Conservation (phyloP, 1,140 invertebrate genomes). For the Euura saliciscinereae region DNA sequence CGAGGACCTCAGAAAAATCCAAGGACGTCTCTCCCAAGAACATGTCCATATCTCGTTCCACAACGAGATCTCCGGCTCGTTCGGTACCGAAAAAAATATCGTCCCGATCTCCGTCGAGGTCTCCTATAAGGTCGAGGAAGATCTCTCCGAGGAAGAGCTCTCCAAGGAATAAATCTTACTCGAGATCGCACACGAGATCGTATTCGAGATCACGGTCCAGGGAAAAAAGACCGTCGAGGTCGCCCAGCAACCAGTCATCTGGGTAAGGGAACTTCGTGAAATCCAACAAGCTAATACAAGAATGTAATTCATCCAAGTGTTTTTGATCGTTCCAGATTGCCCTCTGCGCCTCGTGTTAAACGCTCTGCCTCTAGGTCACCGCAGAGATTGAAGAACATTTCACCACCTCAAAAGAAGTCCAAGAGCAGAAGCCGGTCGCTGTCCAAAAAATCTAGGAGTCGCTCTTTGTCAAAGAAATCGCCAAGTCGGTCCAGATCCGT, state of each 20-base stretch:
- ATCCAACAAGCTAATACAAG: no score
- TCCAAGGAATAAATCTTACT: conserved; percentile 33
- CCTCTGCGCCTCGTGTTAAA: conserved; percentile 41
- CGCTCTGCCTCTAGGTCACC: conserved; percentile 38
- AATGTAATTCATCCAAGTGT: no score
- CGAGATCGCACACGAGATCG: conserved; percentile 41
- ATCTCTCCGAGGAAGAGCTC: conserved; percentile 25
- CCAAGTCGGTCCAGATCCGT: conserved; percentile 38
- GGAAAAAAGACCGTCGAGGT: neutral
- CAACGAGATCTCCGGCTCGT: neutral
- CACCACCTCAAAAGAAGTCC: conserved; percentile 32
- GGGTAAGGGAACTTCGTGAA: neutral
- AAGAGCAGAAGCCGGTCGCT: conserved; percentile 34
- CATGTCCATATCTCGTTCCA: conserved; percentile 6
- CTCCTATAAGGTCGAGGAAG: conserved; percentile 17
- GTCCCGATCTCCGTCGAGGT: conserved; percentile 7
- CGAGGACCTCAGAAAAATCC: conserved; percentile 3
- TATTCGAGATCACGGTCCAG: neutral
- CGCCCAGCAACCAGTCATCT: neutral
- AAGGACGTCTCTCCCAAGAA: conserved; percentile 8
- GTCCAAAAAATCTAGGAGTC: conserved; percentile 32
- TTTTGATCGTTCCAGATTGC: neutral
- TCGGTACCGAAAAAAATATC: neutral
- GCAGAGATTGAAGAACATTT: conserved; percentile 37
- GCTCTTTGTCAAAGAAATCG: conserved; percentile 15